phyloP scores from a whole-genome alignment of 1,140 invertebrate genomes.

The Ceratosolen fusciceps region DNA sequence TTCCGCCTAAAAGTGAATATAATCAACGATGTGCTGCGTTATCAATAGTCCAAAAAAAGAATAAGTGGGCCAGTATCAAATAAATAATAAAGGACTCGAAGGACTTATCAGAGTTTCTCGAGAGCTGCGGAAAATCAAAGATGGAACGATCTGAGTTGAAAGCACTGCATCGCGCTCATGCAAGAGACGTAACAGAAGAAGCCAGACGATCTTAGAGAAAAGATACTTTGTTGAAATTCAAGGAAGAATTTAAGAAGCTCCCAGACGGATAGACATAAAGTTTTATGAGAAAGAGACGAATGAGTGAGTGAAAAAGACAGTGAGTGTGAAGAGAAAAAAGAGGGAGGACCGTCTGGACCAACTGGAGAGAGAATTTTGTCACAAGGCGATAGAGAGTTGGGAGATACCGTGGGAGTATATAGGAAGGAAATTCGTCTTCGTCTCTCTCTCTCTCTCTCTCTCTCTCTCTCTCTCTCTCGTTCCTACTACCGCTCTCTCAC shows the following conservation, averaged over 20 bases:
- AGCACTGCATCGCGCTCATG: slow-evolving; percentile 3
- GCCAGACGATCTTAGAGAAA: slow-evolving; percentile 38
- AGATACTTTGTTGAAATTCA: slow-evolving; percentile 42
- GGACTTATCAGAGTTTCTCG: slow-evolving; percentile 10
- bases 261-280: slow-evolving; percentile 42
- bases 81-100: background rate
- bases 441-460: slow-evolving; percentile 36
- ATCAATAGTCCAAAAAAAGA: background rate
- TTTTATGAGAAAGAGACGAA: slow-evolving; percentile 40
- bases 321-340: slow-evolving; percentile 36
- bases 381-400: slow-evolving; percentile 53
- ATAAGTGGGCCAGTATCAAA: slow-evolving; percentile 38
- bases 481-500: slow-evolving; percentile 51
- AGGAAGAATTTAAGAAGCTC: slow-evolving; percentile 47
- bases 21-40: background rate
- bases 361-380: slow-evolving; percentile 43
- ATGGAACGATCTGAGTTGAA: background rate
- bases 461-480: slow-evolving; percentile 37
- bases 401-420: slow-evolving; percentile 53
- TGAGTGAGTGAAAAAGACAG: slow-evolving; percentile 7
- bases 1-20: too few relatives aligned
- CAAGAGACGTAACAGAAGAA: slow-evolving; percentile 9
- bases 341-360: slow-evolving; percentile 41
- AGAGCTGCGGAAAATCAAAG: slow-evolving; percentile 3
- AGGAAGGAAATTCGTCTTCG: slow-evolving; percentile 58